Base-by-base conservation (phyloP, 2,888 invertebrate species). In the Caenorhabditis sp. region DNA sequence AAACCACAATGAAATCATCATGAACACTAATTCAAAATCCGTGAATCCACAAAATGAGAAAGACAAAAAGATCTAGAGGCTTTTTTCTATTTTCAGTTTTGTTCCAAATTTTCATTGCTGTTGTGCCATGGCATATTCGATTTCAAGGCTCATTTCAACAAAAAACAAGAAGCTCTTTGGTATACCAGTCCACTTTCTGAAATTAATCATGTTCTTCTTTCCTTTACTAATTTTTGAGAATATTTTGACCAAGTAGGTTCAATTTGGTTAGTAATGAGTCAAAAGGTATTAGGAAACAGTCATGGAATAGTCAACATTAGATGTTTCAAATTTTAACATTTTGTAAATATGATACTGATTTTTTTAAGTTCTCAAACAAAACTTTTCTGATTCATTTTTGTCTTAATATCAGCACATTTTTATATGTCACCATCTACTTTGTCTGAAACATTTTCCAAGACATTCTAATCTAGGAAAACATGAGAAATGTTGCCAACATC, bases 81-180 rank as follows among this genome's bases (percentile, higher is more conserved):
- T 6, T 28, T 13, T 35, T 58, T 58, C 58, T 58, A 58, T 58
- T 58, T 35, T 58, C 11, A 58, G 4, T 32, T 32, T 32, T 32
- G 4, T 32, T 32, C 9, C 32, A 32, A 32, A 13, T 58, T 58
- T 35, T 35, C 20, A 58, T 58, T 58, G 11, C n/a, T 1, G 13
- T 18, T n/a, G 55, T 28, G 60, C 20, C 22, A 35, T 24, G 13
- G 24, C 5, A 60, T 24, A 60, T 60, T 60, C 24, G 60, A 60
- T 60, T 60, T 40, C 11, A 24, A 13, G 40, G 15, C 40, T 35
- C 24, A 24, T 60, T 60, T 60, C 40, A 13, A 18, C 20, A 40
- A 24, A 60, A 60, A 60, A 60, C 60, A 60, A 60, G 40, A 40
- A 18, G 18, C 11, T 20, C 60, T 32, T 56, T 32, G 13, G 32